Conservation (phyloP, 2,888 invertebrate genomes). For the Notocelia uddmanniana region DNA sequence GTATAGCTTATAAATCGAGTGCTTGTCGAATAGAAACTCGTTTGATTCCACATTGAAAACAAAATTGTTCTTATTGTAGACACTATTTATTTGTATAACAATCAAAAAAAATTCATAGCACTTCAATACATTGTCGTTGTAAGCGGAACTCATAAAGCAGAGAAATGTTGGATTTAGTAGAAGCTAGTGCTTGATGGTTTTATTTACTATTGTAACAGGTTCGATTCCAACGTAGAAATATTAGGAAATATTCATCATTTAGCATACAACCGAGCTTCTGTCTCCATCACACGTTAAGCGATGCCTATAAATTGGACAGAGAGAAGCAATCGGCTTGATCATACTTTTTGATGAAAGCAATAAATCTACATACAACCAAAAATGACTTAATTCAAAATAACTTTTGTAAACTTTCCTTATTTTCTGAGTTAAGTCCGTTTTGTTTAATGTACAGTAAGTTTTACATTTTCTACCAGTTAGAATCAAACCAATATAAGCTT, state of each 20-base stretch:
- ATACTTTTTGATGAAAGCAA: background rate
- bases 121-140: background rate
- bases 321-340: slow-evolving; percentile 30
- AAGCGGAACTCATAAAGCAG: background rate
- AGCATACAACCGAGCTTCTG: slow-evolving; percentile 27
- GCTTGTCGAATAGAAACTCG: too few species aligned
- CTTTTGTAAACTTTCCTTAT: background rate
- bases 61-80: too few species aligned
- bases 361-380: background rate
- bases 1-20: too few species aligned
- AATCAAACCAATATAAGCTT: background rate
- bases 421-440: background rate
- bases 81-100: background rate
- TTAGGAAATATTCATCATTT: slow-evolving; percentile 5
- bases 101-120: background rate
- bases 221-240: slow-evolving; percentile 7
- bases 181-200: slow-evolving; percentile 28
- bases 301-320: slow-evolving; percentile 44
- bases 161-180: slow-evolving; percentile 21
- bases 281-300: slow-evolving; percentile 43
- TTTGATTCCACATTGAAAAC: too few species aligned
- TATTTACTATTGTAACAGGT: background rate
- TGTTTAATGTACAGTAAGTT: background rate
- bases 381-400: background rate
- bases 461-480: background rate